phyloP scores from a whole-genome alignment of 2,113 vertebrate species.

The Cyprinodon brontotheroides region DNA sequence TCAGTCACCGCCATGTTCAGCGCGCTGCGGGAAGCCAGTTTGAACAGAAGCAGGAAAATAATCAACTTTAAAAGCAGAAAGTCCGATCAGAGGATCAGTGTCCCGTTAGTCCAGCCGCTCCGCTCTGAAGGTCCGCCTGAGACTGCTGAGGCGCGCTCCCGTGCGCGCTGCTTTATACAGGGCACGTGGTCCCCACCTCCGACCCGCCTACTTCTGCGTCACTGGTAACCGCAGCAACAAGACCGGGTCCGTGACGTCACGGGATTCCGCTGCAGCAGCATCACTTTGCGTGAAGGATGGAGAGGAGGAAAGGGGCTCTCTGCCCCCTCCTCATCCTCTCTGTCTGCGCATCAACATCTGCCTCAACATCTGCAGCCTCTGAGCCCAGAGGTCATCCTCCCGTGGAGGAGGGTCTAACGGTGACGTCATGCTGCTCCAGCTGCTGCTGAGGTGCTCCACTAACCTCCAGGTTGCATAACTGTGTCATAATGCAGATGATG shows the following conservation, averaged over 20 bases:
- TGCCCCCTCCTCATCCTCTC: constrained; percentile 24
- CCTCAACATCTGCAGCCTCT: not conserved
- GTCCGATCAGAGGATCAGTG: not conserved
- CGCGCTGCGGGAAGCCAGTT: constrained; percentile 19
- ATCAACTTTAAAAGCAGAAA: not conserved
- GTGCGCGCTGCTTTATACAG: constrained; percentile 52
- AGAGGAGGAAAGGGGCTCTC: constrained; percentile 16
- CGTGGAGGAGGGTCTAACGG: constrained; percentile 5
- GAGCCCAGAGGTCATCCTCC: not conserved
- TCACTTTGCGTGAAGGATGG: constrained; percentile 17
- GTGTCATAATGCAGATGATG: constrained; percentile 38
- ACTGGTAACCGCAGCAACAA: constrained; percentile 66
- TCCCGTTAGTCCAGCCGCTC: not conserved
- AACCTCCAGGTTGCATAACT: constrained; percentile 67
- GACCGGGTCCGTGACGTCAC: constrained; percentile 64
- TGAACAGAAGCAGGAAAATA: not conserved
- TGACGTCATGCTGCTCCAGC: constrained; percentile 41
- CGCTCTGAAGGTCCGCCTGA: not conserved
- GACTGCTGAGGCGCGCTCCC: not conserved
- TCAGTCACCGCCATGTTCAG: constrained; percentile 78
- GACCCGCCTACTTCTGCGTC: constrained; percentile 52
- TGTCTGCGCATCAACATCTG: constrained; percentile 16
- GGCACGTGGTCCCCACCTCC: constrained; percentile 60
- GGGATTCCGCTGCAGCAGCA: constrained; percentile 69
- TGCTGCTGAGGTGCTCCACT: constrained; percentile 62